These are phyloP conservation scores for Percopsis transmontana DNA, from an alignment of 2,113 vertebrate species.

Conservation along the genomic window DNA sequence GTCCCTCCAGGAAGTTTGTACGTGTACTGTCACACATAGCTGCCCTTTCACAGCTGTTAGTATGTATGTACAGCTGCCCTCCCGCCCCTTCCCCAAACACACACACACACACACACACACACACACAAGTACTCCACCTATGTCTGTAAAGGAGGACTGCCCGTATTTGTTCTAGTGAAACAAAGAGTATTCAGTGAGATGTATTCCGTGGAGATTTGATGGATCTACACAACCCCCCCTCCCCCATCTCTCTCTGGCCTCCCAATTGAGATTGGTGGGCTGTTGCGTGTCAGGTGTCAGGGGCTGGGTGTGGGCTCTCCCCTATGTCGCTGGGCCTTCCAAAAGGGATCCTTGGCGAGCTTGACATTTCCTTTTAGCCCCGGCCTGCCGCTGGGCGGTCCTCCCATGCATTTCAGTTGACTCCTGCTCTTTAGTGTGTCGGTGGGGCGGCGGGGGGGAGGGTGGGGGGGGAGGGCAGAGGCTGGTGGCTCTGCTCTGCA, in stretches of 20 bases:
- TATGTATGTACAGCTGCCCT: background rate
- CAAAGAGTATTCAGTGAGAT: conserved; percentile 13
- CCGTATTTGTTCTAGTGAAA: background rate
- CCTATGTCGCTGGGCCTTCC: conserved; percentile 41
- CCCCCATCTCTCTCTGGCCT: background rate
- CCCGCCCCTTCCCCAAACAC: background rate
- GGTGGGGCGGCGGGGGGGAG: conserved; percentile 10
- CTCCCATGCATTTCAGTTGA: conserved; percentile 67
- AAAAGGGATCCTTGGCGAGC: conserved; percentile 60
- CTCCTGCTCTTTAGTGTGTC: conserved; percentile 52
- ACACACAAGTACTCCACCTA: background rate
- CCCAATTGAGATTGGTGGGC: conserved; percentile 36
- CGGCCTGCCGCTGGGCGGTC: conserved; percentile 38
- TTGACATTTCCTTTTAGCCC: conserved; percentile 77
- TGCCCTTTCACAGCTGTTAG: background rate
- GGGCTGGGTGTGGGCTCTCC: conserved; percentile 48
- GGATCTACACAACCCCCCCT: too few species aligned
- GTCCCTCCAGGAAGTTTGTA: background rate
- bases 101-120: background rate
- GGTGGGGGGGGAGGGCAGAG: background rate
- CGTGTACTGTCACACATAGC: background rate
- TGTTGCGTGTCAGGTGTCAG: conserved; percentile 43
- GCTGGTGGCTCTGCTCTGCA: conserved; percentile 29
- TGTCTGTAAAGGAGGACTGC: background rate
- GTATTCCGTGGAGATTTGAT: background rate